phyloP scores from a whole-genome alignment of 2,113 vertebrate species.

The Burhinus oedicnemus region DNA sequence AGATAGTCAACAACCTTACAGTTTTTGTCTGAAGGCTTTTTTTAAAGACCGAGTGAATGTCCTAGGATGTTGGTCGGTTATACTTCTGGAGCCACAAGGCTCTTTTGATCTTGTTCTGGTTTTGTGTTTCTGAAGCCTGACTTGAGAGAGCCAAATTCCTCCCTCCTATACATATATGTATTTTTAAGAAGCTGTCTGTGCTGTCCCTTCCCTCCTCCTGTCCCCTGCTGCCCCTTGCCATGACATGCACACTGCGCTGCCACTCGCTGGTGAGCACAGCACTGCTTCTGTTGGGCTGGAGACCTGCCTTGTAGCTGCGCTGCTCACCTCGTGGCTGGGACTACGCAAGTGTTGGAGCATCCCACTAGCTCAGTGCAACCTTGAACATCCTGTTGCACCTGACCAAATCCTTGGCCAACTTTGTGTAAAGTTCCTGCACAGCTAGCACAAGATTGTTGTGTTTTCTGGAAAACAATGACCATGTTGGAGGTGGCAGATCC shows the following conservation, averaged over 20 bases:
- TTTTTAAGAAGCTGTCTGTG: neutral
- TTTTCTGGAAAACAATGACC: neutral
- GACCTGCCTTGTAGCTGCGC: neutral
- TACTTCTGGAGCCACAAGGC: rapidly evolving
- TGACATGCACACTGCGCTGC: neutral
- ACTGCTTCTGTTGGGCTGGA: neutral
- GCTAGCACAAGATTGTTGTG: too few relatives aligned
- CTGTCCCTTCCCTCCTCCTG: neutral
- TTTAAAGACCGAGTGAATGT: neutral
- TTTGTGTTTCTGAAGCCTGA: neutral
- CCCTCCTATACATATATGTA: neutral
- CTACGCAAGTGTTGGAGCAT: neutral
- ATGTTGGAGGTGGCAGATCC: neutral
- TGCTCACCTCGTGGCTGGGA: rapidly evolving
- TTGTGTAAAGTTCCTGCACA: neutral
- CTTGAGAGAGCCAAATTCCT: neutral
- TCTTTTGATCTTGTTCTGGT: neutral
- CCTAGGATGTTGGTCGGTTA: neutral
- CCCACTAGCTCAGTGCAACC: neutral
- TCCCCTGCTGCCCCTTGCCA: neutral
- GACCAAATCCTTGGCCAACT: neutral
- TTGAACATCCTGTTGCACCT: neutral
- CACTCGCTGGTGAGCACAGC: rapidly evolving
- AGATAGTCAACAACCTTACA: neutral
- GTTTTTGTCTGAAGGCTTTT: neutral